Percentiles rank a stretch among this genome's conserved stretches.
Conservation (phyloP, 2,113 vertebrate genomes). For the Chiloscyllium plagiosum region DNA sequence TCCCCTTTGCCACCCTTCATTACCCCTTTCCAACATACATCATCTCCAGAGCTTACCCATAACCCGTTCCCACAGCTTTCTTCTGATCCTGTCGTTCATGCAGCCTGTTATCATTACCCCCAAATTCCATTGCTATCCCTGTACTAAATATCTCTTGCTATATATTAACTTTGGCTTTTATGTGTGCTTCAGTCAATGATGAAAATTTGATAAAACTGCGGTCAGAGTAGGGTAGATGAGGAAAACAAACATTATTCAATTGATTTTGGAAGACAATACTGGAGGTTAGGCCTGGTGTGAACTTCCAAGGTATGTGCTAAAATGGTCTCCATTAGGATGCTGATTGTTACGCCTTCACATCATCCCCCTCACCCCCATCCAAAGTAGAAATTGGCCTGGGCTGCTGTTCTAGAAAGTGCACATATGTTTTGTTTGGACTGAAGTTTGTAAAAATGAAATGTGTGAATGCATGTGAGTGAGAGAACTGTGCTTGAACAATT, state of each 20-base stretch:
- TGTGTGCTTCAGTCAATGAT: background rate
- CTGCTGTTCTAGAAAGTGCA: background rate
- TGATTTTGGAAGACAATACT: background rate
- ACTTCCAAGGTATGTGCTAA: background rate
- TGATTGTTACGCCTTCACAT: background rate
- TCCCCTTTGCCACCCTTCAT: too few relatives aligned
- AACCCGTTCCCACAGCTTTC: too few relatives aligned
- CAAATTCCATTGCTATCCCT: too few relatives aligned
- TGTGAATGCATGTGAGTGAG: too few relatives aligned
- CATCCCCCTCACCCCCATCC: background rate
- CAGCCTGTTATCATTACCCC: too few relatives aligned
- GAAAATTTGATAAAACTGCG: background rate
- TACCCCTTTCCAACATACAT: too few relatives aligned
- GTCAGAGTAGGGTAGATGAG: background rate
- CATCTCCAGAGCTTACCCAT: too few relatives aligned
- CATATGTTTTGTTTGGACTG: background rate
- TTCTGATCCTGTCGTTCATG: too few relatives aligned
- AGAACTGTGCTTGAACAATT: background rate
- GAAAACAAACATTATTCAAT: background rate
- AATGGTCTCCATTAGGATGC: background rate
- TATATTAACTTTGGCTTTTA: too few relatives aligned
- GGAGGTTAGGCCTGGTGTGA: background rate
- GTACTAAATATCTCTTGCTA: too few relatives aligned
- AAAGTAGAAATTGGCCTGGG: background rate
- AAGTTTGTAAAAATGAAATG: background rate